Evolutionary conservation across 2,113 vertebrate genomes (phyloP).

Genomic region (Bothrops jararaca): DNA sequence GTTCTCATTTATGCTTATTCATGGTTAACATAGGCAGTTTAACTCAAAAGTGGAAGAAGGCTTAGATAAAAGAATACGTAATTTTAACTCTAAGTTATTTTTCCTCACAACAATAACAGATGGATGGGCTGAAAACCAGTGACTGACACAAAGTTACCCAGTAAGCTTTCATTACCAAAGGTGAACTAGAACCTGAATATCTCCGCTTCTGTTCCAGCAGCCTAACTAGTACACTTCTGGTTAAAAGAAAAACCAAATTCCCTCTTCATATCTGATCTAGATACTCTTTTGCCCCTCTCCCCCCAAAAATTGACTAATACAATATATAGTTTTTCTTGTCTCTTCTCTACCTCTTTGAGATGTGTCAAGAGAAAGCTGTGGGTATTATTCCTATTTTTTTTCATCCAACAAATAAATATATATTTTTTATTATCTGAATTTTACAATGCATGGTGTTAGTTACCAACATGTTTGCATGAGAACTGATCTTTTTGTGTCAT

Average conservation of each 20-base stretch:
- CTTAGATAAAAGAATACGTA: no score
- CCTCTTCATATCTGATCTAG: background rate
- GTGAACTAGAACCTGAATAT: no score
- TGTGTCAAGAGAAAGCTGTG: background rate
- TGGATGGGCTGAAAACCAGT: no score
- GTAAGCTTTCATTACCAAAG: no score
- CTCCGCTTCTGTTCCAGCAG: no score
- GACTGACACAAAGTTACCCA: no score
- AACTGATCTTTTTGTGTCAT: background rate
- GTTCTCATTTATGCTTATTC: no score
- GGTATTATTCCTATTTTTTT: background rate
- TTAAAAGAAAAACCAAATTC: background rate
- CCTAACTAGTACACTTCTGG: no score
- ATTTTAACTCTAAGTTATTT: no score
- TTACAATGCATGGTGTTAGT: background rate
- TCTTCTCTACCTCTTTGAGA: background rate
- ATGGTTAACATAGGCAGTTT: no score
- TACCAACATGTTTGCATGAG: background rate
- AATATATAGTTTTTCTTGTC: background rate
- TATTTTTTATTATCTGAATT: background rate
- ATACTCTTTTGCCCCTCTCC: background rate
- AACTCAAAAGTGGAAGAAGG: no score
- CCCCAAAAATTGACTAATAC: background rate
- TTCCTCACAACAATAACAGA: no score
- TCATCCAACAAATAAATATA: background rate